Evolutionary conservation across 2,888 invertebrate genomes (phyloP), one percentile per base, ranked within the genome.

Genomic region (Drosophila quinaria): DNA sequence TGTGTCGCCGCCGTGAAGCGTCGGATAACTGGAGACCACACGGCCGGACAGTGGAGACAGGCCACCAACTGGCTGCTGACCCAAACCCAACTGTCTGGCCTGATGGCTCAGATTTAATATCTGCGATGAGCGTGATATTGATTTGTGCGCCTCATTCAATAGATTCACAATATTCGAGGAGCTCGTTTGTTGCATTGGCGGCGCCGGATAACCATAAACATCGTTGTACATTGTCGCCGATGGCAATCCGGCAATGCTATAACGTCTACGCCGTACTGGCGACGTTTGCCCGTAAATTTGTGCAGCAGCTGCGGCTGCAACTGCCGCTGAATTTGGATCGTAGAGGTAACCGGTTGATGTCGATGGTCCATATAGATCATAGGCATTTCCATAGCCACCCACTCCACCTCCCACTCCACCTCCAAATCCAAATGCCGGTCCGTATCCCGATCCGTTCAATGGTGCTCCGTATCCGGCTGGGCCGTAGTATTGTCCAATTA

Each of bases 71-170:
- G 54, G 31, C 51, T 35, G 35, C n/a, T n/a, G n/a, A n/a, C n/a
- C n/a, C n/a, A n/a, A n/a, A 50, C 90, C 86, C 78, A 91, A 72
- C 74, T 91, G 92, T 51, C 92, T 89, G 56, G 92, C 91, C 77
- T 92, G 92, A 29, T 92, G 91, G 69, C 91, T 91, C 56, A 91
- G 78, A 80, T 91, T 91, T 5, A 93, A 89, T 59, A 93, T 93
- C 78, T 93, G 93, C 42, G 92, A 91, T 72, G 93, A 93, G 49
- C 93, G 90, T 68, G 93, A 92, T 81, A 93, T 93, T 64, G 93
- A 93, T 82, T 92, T 93, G 80, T 92, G 92, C 59, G 93, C 92
- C 90, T 93, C 93, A 70, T 92, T 93, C 75, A 93, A 74, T 76
- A 93, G 85, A 80, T 93, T 93, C 37, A 92, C 91, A 72, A 93